Base-by-base conservation (phyloP, 2,113 vertebrate species). In the Elaphurus davidianus region DNA sequence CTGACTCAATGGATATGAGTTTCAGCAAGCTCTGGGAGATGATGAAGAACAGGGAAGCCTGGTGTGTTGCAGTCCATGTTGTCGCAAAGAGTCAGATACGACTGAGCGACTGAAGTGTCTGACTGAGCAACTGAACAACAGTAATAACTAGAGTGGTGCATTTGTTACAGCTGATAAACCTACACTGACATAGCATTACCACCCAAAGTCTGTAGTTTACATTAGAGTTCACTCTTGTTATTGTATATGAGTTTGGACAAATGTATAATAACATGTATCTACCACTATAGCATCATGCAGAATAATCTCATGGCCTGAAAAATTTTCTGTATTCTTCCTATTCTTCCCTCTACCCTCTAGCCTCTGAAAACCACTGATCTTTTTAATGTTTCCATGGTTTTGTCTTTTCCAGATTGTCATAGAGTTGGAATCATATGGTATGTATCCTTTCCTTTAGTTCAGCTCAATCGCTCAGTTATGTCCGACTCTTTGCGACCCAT, bases 61-160 rank as follows among this genome's bases (percentile, higher is more conserved):
- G n/a, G 64, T 36, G 4, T 67, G 33, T 67, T 67, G 33, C 64
- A 67, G 64, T 67, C 64, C 64, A 36, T 11, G 64, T 67, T 67
- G 33, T 36, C 1, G 0, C n/a, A 67, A 30, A 60, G 64, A 21
- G 64, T 67, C 17, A 1, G 17, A 36, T 67, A 36, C 0, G 17
- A 67, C n/a, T 67, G 64, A 36, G 17, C 0, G 4, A 67, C n/a
- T 67, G 17, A 67, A 36, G 17, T 67, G 33, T 67, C n/a, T 67
- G 33, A n/a, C 16, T 0, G 17, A 67, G n/a, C 0, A 4, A 67
- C 64, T 67, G 17, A 67, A 67, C n/a, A 67, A 67, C 8, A 36
- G 64, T 36, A 67, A 21, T 13, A 13, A 55, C 19, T 28, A 79
- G 10, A 47, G 15, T 33, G 36, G 45, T 45, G 7, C 23, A 30